A percentile compares a stretch with the other conserved stretches of the same genome.
These are phyloP conservation scores for Oryzias melastigma DNA, from an alignment of 2,113 vertebrate species.

Conservation along the genomic window DNA sequence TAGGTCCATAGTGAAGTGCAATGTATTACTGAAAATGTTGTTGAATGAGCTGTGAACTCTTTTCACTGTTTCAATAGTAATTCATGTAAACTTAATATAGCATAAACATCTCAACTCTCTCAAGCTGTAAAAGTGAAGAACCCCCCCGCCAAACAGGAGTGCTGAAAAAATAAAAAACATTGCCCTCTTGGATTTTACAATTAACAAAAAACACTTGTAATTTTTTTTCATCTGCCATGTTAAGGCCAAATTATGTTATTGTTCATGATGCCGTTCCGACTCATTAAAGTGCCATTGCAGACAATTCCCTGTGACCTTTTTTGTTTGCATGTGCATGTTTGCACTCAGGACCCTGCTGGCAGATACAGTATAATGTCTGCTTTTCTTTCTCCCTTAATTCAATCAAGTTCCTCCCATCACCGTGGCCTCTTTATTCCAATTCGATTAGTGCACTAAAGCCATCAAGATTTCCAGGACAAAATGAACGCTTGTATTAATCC, in stretches of 20 bases:
- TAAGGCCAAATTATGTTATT: constrained; percentile 29
- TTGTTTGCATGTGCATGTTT: constrained; percentile 45
- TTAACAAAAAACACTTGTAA: not conserved
- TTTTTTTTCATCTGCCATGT: constrained; percentile 10
- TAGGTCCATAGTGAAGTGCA: no score
- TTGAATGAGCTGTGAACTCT: no score
- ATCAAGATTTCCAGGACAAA: constrained; percentile 98
- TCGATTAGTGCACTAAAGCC: constrained; percentile 98
- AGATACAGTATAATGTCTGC: constrained; percentile 87
- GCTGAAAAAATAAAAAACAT: not conserved
- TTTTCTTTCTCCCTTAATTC: constrained; percentile 87
- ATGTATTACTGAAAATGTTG: no score
- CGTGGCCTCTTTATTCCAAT: constrained; percentile 96
- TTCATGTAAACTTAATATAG: no score
- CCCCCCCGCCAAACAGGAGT: not conserved
- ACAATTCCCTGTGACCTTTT: constrained; percentile 42
- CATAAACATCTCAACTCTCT: no score
- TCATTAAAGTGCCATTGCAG: constrained; percentile 46
- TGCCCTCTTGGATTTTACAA: not conserved
- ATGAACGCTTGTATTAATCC: constrained; percentile 99
- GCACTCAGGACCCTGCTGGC: constrained; percentile 83
- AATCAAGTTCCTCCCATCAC: constrained; percentile 91
- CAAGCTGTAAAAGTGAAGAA: not conserved
- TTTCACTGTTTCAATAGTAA: no score
- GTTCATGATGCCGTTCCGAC: constrained; percentile 28